Conservation (phyloP, 30 jellyfish, hydroid and myxozoan genomes). For the Sanderia malayensis region DNA sequence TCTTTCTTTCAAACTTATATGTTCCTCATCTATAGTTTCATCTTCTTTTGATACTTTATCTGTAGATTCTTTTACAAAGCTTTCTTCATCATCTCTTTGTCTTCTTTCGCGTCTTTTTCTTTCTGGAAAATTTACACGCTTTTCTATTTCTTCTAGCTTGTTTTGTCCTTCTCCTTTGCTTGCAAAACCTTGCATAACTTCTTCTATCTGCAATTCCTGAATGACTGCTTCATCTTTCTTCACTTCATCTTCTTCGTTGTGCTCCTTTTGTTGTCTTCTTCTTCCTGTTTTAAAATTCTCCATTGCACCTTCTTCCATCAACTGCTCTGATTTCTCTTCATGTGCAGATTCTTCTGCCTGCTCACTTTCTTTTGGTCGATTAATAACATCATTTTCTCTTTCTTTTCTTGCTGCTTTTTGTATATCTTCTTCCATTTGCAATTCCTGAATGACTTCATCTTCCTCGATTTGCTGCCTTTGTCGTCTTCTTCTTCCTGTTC, state of each 20-base stretch:
- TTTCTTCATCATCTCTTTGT: constrained; percentile 9
- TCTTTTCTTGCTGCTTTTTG: not conserved
- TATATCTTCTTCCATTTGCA: not conserved
- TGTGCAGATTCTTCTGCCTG: not conserved
- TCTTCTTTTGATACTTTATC: constrained; percentile 19
- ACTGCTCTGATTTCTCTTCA: not conserved
- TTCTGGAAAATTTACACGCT: constrained; percentile 6
- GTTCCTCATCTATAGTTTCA: not conserved
- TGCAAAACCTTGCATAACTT: not conserved
- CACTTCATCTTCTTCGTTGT: not conserved
- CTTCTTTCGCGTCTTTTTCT: not conserved
- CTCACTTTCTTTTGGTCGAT: not conserved
- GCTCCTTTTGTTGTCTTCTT: not conserved
- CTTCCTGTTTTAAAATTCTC: not conserved
- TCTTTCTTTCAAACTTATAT: not conserved
- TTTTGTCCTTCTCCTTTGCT: not conserved
- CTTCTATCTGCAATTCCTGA: not conserved
- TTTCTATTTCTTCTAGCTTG: not conserved
- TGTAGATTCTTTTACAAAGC: not conserved
- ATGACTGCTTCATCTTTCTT: too few relatives aligned
- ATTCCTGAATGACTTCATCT: not conserved
- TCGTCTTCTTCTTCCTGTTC: constrained; percentile 11
- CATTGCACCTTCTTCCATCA: not conserved
- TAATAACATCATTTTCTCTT: not conserved
- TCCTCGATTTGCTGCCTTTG: constrained; percentile 5